These are phyloP conservation scores for Etheostoma nigrum DNA, from an alignment of 2,797 vertebrate genomes.

Conservation along the genomic window DNA sequence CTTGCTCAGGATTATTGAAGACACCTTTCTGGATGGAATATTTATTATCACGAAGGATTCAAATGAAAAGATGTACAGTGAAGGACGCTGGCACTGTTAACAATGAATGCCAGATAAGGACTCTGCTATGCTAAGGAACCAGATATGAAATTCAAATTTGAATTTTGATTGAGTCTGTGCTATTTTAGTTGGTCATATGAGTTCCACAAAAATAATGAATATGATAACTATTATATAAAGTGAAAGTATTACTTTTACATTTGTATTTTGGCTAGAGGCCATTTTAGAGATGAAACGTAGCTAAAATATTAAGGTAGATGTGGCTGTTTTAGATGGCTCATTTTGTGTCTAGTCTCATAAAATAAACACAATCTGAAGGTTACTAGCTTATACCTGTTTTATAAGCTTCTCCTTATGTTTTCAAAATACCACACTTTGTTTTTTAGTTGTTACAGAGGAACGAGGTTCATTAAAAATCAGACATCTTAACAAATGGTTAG, in stretches of 20 bases:
- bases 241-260: neutral
- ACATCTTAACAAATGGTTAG: constrained; percentile 40
- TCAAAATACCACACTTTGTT: constrained; percentile 8
- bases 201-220: neutral
- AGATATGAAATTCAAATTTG: neutral
- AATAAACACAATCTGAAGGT: neutral
- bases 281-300: neutral
- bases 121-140: neutral
- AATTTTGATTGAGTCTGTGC: neutral
- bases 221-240: neutral
- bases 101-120: neutral
- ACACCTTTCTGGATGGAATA: neutral
- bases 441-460: constrained; percentile 15
- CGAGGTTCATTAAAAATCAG: constrained; percentile 24
- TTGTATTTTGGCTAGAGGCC: neutral
- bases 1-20: neutral
- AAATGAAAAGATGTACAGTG: neutral
- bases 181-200: neutral
- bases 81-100: neutral
- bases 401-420: constrained; percentile 17
- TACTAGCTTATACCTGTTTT: neutral
- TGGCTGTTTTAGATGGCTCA: neutral
- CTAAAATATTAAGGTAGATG: neutral
- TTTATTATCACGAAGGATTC: neutral
- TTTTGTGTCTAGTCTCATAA: neutral